Evolutionary conservation across 2,113 vertebrate species (phyloP).

Genomic region (Fulica atra): DNA sequence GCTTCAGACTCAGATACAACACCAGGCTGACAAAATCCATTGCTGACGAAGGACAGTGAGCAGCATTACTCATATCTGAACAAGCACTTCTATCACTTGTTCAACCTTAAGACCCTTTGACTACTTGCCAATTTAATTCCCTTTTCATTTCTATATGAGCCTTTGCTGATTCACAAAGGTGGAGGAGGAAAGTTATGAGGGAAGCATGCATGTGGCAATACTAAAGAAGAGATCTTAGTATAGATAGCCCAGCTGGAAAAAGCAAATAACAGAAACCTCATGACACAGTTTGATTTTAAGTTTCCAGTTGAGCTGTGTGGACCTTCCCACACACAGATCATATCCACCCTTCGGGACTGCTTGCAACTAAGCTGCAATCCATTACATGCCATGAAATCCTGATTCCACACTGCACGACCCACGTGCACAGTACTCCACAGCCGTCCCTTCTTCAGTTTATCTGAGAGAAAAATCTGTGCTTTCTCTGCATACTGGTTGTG

Average conservation of each 20-base stretch:
- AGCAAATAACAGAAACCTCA: background rate
- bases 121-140: background rate
- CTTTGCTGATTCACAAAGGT: slow-evolving; percentile 6
- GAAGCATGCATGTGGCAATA: background rate
- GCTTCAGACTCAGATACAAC: background rate
- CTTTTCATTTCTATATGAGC: background rate
- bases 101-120: background rate
- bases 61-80: background rate
- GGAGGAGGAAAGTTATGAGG: background rate
- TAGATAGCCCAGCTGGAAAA: slow-evolving; percentile 34
- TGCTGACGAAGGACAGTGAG: background rate
- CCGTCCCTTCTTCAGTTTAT: background rate
- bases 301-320: background rate
- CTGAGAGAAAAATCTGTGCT: background rate
- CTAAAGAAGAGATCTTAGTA: background rate
- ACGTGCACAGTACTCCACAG: background rate
- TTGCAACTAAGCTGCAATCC: background rate
- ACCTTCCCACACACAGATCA: background rate
- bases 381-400: background rate
- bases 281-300: background rate
- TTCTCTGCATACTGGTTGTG: background rate
- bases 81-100: background rate
- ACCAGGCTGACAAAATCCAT: background rate
- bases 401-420: background rate
- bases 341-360: background rate